These are phyloP conservation scores for Stenodera caucasica DNA, from an alignment of 2,888 invertebrate genomes.

Conservation along the genomic window DNA sequence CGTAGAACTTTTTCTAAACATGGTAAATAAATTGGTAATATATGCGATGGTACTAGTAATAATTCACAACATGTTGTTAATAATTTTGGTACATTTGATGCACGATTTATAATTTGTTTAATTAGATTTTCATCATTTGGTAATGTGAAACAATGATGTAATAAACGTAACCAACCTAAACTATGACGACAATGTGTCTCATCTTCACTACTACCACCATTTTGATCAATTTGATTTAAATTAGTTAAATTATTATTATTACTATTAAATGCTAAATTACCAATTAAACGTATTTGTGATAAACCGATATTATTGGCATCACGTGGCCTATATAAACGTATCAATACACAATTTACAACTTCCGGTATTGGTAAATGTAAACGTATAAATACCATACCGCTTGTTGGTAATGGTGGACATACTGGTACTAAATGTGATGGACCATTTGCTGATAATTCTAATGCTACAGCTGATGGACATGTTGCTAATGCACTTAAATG, in stretches of 20 bases:
- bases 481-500: slow-evolving; percentile 82
- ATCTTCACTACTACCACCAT: slow-evolving; percentile 50
- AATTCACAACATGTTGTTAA: slow-evolving; percentile 73
- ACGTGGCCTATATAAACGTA: slow-evolving; percentile 76
- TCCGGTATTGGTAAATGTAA: slow-evolving; percentile 81
- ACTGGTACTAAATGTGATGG: slow-evolving; percentile 77
- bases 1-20: slow-evolving; percentile 70
- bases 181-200: slow-evolving; percentile 62
- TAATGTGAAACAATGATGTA: slow-evolving; percentile 75
- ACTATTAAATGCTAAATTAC: slow-evolving; percentile 82
- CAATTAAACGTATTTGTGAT: slow-evolving; percentile 82
- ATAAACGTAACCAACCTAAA: slow-evolving; percentile 77
- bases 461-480: slow-evolving; percentile 84
- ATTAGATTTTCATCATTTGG: slow-evolving; percentile 53
- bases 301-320: slow-evolving; percentile 90
- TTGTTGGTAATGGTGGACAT: slow-evolving; percentile 82
- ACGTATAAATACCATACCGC: slow-evolving; percentile 85
- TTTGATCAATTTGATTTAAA: background rate
- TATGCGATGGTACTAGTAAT: slow-evolving; percentile 68
- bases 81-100: slow-evolving; percentile 67
- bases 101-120: slow-evolving; percentile 62
- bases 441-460: slow-evolving; percentile 83
- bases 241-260: slow-evolving; percentile 35
- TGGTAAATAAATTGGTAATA: slow-evolving; percentile 64
- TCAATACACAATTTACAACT: slow-evolving; percentile 80